Percentiles rank a stretch among this genome's conserved stretches.
Evolutionary conservation across 2,888 invertebrate species (phyloP).

Genomic region (Ecliptopera silaceata): DNA sequence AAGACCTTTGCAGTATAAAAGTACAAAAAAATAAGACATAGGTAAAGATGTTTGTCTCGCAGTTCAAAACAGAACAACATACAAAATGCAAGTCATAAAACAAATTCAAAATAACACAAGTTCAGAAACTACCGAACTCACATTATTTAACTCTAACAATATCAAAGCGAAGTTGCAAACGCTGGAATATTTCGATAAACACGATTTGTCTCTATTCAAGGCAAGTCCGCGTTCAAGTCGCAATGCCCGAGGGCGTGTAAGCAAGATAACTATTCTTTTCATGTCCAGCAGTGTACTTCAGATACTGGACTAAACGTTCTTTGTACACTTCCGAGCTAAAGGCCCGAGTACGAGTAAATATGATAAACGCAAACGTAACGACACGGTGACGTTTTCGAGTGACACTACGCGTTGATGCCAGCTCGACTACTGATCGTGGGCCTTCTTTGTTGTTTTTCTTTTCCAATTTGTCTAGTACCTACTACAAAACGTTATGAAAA

Average conservation of each 20-base stretch:
- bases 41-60: no score
- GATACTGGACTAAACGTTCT: slow-evolving; percentile 8
- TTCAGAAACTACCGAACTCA: not conserved
- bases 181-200: slow-evolving; percentile 22
- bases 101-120: not conserved
- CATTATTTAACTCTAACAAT: slow-evolving; percentile 25
- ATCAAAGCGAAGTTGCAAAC: slow-evolving; percentile 9
- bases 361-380: no score
- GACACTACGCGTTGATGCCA: no score
- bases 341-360: no score
- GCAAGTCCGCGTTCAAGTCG: slow-evolving; percentile 15
- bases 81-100: not conserved
- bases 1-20: no score
- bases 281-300: slow-evolving; percentile 14
- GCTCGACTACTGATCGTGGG: no score
- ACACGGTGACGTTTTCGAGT: no score
- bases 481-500: no score
- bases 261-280: slow-evolving; percentile 26
- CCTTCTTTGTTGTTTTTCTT: no score
- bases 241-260: slow-evolving; percentile 15
- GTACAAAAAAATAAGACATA: no score
- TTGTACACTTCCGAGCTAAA: not conserved
- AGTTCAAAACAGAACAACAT: not conserved
- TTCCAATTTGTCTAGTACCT: no score
- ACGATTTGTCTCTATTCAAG: slow-evolving; percentile 27